Evolutionary conservation across 2,888 invertebrate species (phyloP).

Genomic region (Yponomeuta evonymella): DNA sequence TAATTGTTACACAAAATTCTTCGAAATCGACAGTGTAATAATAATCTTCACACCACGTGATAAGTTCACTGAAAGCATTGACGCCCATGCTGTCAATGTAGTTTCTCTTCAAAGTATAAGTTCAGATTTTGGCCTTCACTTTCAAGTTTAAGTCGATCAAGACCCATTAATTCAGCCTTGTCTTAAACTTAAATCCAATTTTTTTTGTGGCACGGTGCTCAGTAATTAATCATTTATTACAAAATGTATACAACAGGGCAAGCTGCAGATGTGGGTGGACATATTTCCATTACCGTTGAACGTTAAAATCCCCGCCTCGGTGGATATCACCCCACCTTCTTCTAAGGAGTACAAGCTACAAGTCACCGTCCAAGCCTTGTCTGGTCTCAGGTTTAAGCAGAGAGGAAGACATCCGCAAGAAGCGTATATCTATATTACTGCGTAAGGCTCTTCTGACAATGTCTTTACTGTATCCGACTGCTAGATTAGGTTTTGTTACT

Average conservation of each 20-base stretch:
- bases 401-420: not conserved
- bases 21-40: too few species aligned
- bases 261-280: constrained; percentile 93
- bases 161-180: too few species aligned
- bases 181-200: not conserved
- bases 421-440: not conserved
- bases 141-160: too few species aligned
- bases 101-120: too few species aligned
- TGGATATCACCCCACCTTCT: not conserved
- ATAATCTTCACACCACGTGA: too few species aligned
- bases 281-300: constrained; percentile 46
- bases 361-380: not conserved
- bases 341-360: not conserved
- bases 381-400: not conserved
- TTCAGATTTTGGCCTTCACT: too few species aligned
- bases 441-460: not conserved
- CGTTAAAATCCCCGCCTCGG: not conserved
- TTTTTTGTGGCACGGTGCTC: not conserved
- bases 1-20: too few species aligned
- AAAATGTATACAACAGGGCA: constrained; percentile 78
- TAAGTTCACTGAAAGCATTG: too few species aligned
- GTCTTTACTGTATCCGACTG: not conserved
- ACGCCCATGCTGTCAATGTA: too few species aligned
- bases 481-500: too few species aligned
- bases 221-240: not conserved